phyloP scores from a whole-genome alignment of 2,888 invertebrate species.

The Drosophila rellima region DNA sequence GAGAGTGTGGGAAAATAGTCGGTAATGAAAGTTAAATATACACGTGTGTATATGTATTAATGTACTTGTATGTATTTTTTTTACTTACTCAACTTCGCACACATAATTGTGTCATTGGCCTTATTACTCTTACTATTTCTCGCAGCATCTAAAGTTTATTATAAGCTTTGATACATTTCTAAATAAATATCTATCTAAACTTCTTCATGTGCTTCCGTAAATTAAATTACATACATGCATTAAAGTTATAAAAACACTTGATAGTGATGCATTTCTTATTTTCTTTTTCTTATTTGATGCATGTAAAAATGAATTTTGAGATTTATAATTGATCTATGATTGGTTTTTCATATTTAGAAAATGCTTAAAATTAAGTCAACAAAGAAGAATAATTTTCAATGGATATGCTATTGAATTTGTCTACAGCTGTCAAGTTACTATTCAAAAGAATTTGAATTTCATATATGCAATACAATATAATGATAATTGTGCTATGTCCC shows the following conservation, averaged over 20 bases:
- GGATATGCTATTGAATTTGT: not conserved
- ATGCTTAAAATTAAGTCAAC: too few species aligned
- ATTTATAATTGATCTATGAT: not conserved
- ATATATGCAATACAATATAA: conserved; percentile 1
- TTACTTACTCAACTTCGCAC: conserved; percentile 8
- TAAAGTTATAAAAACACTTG: not conserved
- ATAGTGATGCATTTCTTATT: too few species aligned
- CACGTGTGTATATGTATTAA: not conserved
- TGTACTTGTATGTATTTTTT: conserved; percentile 1
- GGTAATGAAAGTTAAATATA: conserved; percentile 30
- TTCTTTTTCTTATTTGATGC: not conserved
- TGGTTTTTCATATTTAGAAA: not conserved
- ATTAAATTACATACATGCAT: not conserved
- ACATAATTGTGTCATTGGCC: conserved; percentile 26
- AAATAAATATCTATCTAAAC: not conserved
- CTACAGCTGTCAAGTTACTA: not conserved
- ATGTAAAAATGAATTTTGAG: not conserved
- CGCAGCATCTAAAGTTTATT: not conserved
- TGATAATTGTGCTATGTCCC: not conserved
- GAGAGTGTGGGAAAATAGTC: conserved; percentile 7
- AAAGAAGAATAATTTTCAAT: not conserved
- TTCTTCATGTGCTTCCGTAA: not conserved
- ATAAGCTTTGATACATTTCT: not conserved
- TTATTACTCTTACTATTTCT: conserved; percentile 4
- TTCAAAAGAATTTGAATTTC: not conserved